Evolutionary conservation across 35 echinoderm and acorn worm species (phyloP), one percentile per base, ranked within the genome.

Genomic region (Ophioderma brevispina): DNA sequence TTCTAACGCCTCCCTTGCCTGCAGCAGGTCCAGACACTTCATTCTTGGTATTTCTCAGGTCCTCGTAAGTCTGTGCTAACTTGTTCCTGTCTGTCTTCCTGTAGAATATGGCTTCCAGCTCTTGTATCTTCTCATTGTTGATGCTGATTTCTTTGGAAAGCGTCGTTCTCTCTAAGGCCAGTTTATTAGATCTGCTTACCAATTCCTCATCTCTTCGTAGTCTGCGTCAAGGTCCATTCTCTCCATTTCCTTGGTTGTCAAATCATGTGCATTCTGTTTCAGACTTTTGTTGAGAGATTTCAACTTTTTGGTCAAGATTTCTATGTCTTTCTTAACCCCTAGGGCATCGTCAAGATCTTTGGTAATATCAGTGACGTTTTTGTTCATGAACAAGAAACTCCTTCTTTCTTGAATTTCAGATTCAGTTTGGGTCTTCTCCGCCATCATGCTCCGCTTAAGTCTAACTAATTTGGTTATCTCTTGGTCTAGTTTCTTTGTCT

Each of bases 121-220:
- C 92, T 39, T 91, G 93, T 42, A 98, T 92, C 87, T 95, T 98
- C 76, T 98, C 92, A 32, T 94, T 95, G 40, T 95, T 92, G 34
- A 95, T 92, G 4, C 86, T 63, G 28, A 98, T 98, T 32, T 98
- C 93, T 40, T 98, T 98, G 1, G 88, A 85, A 13, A 98, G 87
- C 77, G 95, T 88, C 33, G 90, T 89, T 84, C 92, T 92, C 41
- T 98, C 96, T 50, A 90, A 95, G 17, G 92, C 96, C 19, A 98
- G 84, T 78, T 95, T 90, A 78, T 98, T 98, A 0, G 96, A 98
- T 50, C 90, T 36, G 42, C 93, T 95, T 5, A 95, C 87, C 32
- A 84, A 84, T 81, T 88, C 0, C 93, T 56, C 93, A 92, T 92
- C 21, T 90, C 84, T 39, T 95, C 91, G 35, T 92, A 91, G 1